A percentile compares a stretch with the other conserved stretches of the same genome.
phyloP scores from a whole-genome alignment of 2,797 vertebrate genomes.

The Sebastolobus altivelis region DNA sequence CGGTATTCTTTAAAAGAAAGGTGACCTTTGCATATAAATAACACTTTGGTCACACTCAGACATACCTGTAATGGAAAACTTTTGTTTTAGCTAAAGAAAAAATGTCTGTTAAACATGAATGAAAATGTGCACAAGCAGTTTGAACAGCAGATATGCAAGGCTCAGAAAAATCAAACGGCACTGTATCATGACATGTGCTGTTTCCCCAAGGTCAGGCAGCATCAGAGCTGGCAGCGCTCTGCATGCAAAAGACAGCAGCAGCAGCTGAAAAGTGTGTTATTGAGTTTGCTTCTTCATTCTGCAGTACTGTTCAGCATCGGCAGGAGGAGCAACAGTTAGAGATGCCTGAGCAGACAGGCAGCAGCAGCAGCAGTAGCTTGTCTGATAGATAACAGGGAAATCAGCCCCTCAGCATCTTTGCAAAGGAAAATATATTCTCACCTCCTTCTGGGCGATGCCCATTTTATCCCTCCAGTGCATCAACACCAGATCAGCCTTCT shows the following conservation, averaged over 20 bases:
- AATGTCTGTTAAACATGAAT: background rate
- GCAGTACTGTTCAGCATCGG: constrained; percentile 55
- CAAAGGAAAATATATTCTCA: constrained; percentile 72
- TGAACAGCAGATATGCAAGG: constrained; percentile 1
- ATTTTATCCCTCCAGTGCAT: constrained; percentile 99
- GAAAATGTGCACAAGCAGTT: constrained; percentile 15
- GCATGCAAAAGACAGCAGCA: constrained; percentile 55
- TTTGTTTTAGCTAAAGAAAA: background rate
- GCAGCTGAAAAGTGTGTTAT: constrained; percentile 24
- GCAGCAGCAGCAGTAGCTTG: constrained; percentile 22
- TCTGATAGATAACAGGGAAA: constrained; percentile 12
- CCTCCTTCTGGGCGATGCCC: constrained; percentile 99
- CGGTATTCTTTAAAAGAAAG: background rate
- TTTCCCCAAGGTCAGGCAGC: constrained; percentile 24
- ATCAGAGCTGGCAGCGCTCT: constrained; percentile 12
- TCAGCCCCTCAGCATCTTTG: background rate
- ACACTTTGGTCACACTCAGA: background rate
- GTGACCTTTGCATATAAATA: background rate
- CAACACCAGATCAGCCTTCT: constrained; percentile 95
- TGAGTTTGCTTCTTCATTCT: constrained; percentile 28
- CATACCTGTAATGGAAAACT: constrained; percentile 6
- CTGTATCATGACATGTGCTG: background rate
- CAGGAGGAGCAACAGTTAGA: constrained; percentile 40
- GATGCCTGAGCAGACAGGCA: constrained; percentile 27
- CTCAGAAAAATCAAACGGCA: constrained; percentile 5